phyloP scores from a whole-genome alignment of 2,113 vertebrate species.

The Ranitomeya imitator region DNA sequence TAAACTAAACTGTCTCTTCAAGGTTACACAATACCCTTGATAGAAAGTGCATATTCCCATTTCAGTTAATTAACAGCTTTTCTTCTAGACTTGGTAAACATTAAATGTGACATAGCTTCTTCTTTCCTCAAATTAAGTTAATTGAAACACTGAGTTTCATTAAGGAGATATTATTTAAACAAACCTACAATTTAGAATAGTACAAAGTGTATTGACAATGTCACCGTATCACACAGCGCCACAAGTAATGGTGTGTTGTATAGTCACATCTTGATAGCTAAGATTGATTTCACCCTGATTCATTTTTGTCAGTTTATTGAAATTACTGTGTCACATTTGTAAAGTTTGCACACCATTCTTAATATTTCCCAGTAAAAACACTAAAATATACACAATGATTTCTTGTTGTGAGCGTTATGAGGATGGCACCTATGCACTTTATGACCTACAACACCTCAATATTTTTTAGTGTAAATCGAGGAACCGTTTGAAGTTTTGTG shows the following conservation, averaged over 20 bases:
- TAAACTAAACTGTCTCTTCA: background rate
- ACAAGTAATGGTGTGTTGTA: background rate
- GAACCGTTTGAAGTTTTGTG: constrained; percentile 44
- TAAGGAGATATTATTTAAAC: constrained; percentile 27
- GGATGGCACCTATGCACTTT: constrained; percentile 25
- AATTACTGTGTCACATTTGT: background rate
- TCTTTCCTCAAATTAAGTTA: constrained; percentile 24
- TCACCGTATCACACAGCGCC: background rate
- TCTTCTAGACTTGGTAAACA: constrained; percentile 22
- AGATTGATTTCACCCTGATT: background rate
- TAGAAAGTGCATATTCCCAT: constrained; percentile 16
- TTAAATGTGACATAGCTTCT: constrained; percentile 29
- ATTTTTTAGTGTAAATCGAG: constrained; percentile 51
- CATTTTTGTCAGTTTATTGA: background rate
- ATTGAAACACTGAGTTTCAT: constrained; percentile 29
- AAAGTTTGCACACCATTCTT: background rate
- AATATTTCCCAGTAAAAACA: background rate
- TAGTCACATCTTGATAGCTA: background rate
- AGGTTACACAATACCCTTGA: constrained; percentile 29
- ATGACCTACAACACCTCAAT: constrained; percentile 34
- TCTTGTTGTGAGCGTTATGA: constrained; percentile 5
- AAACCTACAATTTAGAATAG: constrained; percentile 19
- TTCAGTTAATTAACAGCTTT: constrained; percentile 31
- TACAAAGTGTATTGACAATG: background rate
- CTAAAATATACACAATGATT: background rate